Conservation (phyloP, 2,888 invertebrate species). For the Rhopalosiphum nymphaeae region DNA sequence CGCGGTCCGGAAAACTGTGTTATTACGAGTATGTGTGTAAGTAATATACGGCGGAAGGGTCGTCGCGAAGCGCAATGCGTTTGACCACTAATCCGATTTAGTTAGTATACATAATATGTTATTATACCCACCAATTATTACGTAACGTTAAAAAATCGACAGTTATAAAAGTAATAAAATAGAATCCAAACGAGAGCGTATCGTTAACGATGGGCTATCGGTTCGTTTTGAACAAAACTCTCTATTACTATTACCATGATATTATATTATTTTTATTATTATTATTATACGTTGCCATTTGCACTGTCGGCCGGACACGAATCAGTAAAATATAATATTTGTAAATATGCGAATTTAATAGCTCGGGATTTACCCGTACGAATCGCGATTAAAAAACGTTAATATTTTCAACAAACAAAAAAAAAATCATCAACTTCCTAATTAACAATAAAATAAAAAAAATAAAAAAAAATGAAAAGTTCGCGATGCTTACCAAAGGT, state of each 20-base stretch:
- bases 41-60: neutral
- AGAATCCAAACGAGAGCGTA: neutral
- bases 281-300: neutral
- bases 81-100: neutral
- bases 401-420: neutral
- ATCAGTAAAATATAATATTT: neutral
- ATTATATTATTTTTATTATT: neutral
- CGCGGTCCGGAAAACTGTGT: neutral
- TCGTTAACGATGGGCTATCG: neutral
- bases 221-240: neutral
- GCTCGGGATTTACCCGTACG: neutral
- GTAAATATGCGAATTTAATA: neutral
- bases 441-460: neutral
- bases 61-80: neutral
- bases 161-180: neutral
- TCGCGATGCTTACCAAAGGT: neutral
- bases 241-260: neutral
- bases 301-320: neutral
- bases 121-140: neutral
- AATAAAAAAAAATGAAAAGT: neutral
- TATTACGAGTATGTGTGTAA: neutral
- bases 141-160: conserved; percentile 9
- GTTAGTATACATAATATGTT: neutral
- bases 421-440: neutral
- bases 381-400: neutral